A percentile compares a stretch with the other conserved stretches of the same genome.
phyloP scores from a whole-genome alignment of 2,888 invertebrate species.

The Blera fallax region DNA sequence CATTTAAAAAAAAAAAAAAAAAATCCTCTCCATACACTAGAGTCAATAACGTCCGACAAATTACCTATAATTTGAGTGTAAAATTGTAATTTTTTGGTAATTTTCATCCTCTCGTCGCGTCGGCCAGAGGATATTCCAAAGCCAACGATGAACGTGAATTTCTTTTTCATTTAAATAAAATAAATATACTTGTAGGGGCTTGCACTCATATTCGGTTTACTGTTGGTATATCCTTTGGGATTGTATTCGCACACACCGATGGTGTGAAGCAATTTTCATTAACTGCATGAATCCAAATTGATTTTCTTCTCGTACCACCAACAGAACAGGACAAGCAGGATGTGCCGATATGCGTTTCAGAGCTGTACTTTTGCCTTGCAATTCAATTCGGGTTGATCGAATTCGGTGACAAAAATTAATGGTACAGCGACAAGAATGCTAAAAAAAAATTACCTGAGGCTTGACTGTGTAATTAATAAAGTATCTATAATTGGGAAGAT shows the following conservation, averaged over 20 bases:
- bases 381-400: constrained; percentile 61
- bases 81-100: constrained; percentile 50
- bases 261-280: constrained; percentile 64
- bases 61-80: constrained; percentile 61
- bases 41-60: constrained; percentile 63
- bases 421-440: constrained; percentile 18
- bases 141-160: constrained; percentile 17
- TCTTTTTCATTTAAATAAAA: constrained; percentile 50
- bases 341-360: background rate
- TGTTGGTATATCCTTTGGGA: background rate
- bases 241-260: background rate
- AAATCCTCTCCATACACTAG: constrained; percentile 26
- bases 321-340: background rate
- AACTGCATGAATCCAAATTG: constrained; percentile 54
- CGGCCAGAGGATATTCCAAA: constrained; percentile 1
- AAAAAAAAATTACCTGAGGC: background rate
- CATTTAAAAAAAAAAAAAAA: constrained; percentile 20
- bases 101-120: background rate
- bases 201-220: background rate
- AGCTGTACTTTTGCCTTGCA: constrained; percentile 32
- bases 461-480: constrained; percentile 48
- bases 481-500: constrained; percentile 54
- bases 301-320: constrained; percentile 22
- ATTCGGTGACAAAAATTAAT: constrained; percentile 59
- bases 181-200: constrained; percentile 9